A percentile compares a stretch with the other conserved stretches of the same genome.
Conservation (phyloP, 2,888 invertebrate species). For the Lochmaea crataegi region DNA sequence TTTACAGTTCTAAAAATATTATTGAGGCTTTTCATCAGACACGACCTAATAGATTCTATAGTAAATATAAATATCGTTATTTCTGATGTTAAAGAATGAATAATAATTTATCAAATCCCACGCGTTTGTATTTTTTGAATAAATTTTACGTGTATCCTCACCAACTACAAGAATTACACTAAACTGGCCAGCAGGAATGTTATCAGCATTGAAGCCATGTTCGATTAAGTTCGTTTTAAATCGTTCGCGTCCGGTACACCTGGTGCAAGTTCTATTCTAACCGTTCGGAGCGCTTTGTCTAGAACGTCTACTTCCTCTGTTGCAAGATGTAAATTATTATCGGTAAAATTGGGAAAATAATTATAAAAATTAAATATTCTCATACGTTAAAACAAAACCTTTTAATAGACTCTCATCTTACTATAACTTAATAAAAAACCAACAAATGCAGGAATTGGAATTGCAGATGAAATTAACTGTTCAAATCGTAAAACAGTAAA, state of each 20-base stretch:
- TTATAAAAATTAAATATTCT: too few relatives aligned
- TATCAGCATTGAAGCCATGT: background rate
- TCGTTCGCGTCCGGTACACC: constrained; percentile 16
- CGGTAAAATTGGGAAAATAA: background rate
- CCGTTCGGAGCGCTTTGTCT: constrained; percentile 29
- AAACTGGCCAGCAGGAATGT: constrained; percentile 18
- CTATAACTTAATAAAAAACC: too few relatives aligned
- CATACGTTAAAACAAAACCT: too few relatives aligned
- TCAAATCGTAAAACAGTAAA: too few relatives aligned
- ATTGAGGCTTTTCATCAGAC: too few relatives aligned
- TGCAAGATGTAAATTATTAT: constrained; percentile 11
- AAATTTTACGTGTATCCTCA: background rate
- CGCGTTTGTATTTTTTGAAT: background rate
- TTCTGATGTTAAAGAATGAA: too few relatives aligned
- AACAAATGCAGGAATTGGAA: too few relatives aligned
- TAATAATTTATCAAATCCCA: background rate
- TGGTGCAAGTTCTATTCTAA: constrained; percentile 13
- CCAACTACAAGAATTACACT: constrained; percentile 10
- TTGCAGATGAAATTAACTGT: too few relatives aligned
- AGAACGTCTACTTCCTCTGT: constrained; percentile 5
- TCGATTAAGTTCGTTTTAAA: constrained; percentile 10
- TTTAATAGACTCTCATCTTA: too few relatives aligned
- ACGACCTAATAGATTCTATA: too few relatives aligned
- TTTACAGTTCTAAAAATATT: too few relatives aligned
- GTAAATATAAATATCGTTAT: background rate